Evolutionary conservation across 2,888 invertebrate genomes (phyloP).

Genomic region (Mythimna ferrago): DNA sequence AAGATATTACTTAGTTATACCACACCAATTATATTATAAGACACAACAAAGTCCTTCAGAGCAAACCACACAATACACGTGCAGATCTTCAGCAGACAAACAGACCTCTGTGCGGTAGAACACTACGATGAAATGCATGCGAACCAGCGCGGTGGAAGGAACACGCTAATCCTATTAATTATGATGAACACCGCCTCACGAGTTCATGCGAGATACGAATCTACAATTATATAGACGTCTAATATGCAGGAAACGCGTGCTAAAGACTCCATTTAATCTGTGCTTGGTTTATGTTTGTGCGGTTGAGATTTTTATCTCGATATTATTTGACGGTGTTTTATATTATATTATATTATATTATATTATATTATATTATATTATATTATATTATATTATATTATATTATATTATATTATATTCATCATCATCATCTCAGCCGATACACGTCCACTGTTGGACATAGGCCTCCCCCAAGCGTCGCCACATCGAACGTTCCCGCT

Average conservation of each 20-base stretch:
- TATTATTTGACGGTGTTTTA: not conserved
- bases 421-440: no score
- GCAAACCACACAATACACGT: slow-evolving; percentile 15
- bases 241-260: slow-evolving; percentile 3
- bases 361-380: no score
- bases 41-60: not conserved
- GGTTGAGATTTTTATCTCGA: not conserved
- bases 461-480: no score
- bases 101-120: slow-evolving; percentile 36
- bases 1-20: not conserved
- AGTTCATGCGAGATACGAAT: slow-evolving; percentile 21
- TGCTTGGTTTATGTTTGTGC: not conserved
- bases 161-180: slow-evolving; percentile 59
- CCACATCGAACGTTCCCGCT: no score
- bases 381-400: no score
- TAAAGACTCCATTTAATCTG: not conserved
- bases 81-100: slow-evolving; percentile 26
- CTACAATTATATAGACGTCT: slow-evolving; percentile 4
- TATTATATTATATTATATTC: no score
- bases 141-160: slow-evolving; percentile 36
- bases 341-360: no score
- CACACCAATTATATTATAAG: slow-evolving; percentile 10
- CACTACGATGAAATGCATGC: slow-evolving; percentile 38
- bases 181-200: slow-evolving; percentile 28
- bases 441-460: no score